Base-by-base conservation (phyloP, 2,797 vertebrate genomes). In the Rachycentron canadum region DNA sequence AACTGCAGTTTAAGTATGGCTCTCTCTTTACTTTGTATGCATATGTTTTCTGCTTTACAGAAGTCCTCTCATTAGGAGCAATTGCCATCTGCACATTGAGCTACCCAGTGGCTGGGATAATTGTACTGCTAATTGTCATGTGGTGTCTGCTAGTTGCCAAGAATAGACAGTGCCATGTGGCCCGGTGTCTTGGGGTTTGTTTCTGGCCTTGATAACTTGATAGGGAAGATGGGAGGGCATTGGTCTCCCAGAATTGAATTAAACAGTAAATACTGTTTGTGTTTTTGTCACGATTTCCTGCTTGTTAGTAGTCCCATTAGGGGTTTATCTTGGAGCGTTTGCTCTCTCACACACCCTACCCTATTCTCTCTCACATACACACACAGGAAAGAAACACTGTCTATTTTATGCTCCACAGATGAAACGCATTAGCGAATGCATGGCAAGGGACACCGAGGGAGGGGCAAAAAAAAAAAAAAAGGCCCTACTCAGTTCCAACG, bases 361-460 rank as follows among this genome's bases (percentile, higher is more conserved):
- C 11, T 60, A 77, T 36, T 26, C 93, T 93, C 94, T 95, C 94
- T 94, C 62, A 64, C 60, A 93, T 90, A 95, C 53, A 57, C 63
- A 68, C 62, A 83, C 45, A 87, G 83, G 62, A 85, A 96, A 91
- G 95, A 95, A 95, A 95, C 94, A 94, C 94, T 94, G 95, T 95
- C 93, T 97, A 93, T 91, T 97, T 97, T 97, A 96, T 97, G 96
- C 95, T 96, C 96, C 96, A 96, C 96, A 97, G 96, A 98, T 97
- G 96, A 97, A 97, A 97, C 95, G 83, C 97, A 98, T 97, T 97
- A 98, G 96, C 92, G 92, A 95, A 97, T 96, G 97, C 96, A 97
- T 96, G 95, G 97, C 96, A 96, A 96, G 97, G 97, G 97, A 97
- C 97, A 96, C 94, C 90, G 92, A 94, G 94, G 94, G 95, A 93